These are phyloP conservation scores for Distichodus sexfasciatus DNA, from an alignment of 2,797 vertebrate species.

Conservation along the genomic window DNA sequence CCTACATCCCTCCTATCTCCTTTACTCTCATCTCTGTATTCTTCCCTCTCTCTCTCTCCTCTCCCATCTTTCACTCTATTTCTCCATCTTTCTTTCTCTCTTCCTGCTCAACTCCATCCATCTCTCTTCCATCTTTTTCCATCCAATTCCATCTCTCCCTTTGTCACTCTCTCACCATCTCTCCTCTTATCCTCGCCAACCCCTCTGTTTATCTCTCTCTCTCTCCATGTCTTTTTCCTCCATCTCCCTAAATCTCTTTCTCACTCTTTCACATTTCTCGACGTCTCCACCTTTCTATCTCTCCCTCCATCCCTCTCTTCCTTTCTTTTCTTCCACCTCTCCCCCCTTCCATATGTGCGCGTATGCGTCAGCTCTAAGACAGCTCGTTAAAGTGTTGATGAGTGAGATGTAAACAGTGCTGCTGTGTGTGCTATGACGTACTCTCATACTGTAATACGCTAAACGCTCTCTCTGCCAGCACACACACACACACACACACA, in stretches of 20 bases:
- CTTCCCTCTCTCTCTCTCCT: neutral
- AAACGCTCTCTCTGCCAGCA: too few species aligned
- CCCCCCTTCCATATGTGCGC: too few species aligned
- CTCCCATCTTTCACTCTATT: neutral
- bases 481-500: too few species aligned
- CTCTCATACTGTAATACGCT: slow-evolving; percentile 51
- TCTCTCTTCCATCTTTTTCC: neutral
- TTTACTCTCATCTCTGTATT: neutral
- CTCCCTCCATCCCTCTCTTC: too few species aligned
- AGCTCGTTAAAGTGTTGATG: slow-evolving; percentile 51
- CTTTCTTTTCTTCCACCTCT: too few species aligned
- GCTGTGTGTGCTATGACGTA: slow-evolving; percentile 51
- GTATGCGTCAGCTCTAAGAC: too few species aligned
- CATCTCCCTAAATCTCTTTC: too few species aligned
- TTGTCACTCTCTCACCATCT: slow-evolving; percentile 29
- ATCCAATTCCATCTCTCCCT: neutral
- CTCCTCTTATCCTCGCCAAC: neutral
- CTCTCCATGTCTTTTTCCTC: neutral
- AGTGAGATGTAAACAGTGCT: slow-evolving; percentile 47
- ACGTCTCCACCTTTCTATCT: slow-evolving; percentile 69
- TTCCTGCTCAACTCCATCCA: neutral
- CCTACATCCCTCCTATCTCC: neutral
- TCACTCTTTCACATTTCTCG: slow-evolving; percentile 38
- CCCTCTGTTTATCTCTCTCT: neutral
- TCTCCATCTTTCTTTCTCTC: neutral